Percentiles rank a stretch among this genome's conserved stretches.
phyloP scores from a whole-genome alignment of 2,888 invertebrate genomes.

The Ligdia adustata region DNA sequence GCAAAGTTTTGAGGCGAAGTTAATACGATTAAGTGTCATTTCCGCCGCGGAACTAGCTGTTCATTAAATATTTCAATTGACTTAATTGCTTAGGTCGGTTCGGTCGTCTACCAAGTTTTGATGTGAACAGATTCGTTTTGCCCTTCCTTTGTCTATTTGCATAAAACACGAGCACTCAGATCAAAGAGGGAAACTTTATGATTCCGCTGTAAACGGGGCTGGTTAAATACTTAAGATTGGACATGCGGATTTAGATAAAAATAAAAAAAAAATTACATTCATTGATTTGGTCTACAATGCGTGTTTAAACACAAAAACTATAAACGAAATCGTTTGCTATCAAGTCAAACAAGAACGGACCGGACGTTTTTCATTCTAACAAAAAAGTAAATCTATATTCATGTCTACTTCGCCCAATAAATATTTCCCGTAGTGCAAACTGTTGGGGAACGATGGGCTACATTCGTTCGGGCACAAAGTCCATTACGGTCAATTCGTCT shows the following conservation, averaged over 20 bases:
- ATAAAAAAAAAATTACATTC: neutral
- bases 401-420: constrained; percentile 45
- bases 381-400: constrained; percentile 40
- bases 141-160: constrained; percentile 40
- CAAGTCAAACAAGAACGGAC: constrained; percentile 20
- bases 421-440: constrained; percentile 54
- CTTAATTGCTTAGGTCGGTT: constrained; percentile 76
- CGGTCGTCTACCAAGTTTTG: constrained; percentile 63
- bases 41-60: constrained; percentile 79
- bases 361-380: constrained; percentile 20
- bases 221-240: neutral
- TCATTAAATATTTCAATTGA: constrained; percentile 82
- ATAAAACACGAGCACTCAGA: constrained; percentile 14
- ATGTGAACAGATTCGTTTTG: constrained; percentile 57
- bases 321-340: constrained; percentile 19
- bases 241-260: constrained; percentile 1
- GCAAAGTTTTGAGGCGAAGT: constrained; percentile 78
- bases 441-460: constrained; percentile 47
- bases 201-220: constrained; percentile 4
- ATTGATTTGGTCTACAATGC: constrained; percentile 2
- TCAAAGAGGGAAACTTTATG: constrained; percentile 14
- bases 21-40: constrained; percentile 83
- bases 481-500: constrained; percentile 77
- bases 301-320: constrained; percentile 18
- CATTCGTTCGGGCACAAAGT: constrained; percentile 66